Conservation (phyloP, 1,140 invertebrate genomes). For the Pinna nobilis region DNA sequence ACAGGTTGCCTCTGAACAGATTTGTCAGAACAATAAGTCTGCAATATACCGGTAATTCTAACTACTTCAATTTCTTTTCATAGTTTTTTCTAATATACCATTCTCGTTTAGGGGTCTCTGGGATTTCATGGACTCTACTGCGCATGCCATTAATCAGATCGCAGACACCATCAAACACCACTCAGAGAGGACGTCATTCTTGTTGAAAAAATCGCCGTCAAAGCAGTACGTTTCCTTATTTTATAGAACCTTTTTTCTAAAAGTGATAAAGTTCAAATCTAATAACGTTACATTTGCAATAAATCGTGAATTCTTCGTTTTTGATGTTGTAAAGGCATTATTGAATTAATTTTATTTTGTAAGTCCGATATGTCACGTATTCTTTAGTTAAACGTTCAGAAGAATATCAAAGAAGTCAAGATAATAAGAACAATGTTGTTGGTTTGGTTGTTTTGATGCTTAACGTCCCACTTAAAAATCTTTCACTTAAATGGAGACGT, state of each 20-base stretch:
- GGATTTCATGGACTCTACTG: conserved; percentile 65
- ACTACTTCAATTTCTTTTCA: too few species aligned
- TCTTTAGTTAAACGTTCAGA: too few species aligned
- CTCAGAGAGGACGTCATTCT: conserved; percentile 55
- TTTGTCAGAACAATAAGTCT: too few species aligned
- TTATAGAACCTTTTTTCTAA: too few species aligned
- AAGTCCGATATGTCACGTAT: neutral
- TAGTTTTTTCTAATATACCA: too few species aligned
- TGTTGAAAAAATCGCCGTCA: conserved; percentile 66
- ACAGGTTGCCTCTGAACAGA: too few species aligned
- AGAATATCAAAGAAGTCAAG: too few species aligned
- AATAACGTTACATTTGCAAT: neutral
- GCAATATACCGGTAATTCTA: too few species aligned
- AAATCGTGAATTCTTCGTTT: neutral
- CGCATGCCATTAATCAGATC: conserved; percentile 63
- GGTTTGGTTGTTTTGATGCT: too few species aligned
- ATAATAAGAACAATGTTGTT: too few species aligned
- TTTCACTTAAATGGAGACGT: too few species aligned
- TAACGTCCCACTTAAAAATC: too few species aligned
- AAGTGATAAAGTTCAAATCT: neutral
- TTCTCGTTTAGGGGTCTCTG: conserved; percentile 69
- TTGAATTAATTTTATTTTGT: neutral
- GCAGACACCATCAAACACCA: conserved; percentile 60
- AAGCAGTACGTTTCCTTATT: conserved; percentile 54
- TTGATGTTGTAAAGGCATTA: neutral